Percentiles rank a stretch among this genome's conserved stretches.
These are phyloP conservation scores for Agonopterix subpropinquella DNA, from an alignment of 2,888 invertebrate genomes.

Conservation along the genomic window DNA sequence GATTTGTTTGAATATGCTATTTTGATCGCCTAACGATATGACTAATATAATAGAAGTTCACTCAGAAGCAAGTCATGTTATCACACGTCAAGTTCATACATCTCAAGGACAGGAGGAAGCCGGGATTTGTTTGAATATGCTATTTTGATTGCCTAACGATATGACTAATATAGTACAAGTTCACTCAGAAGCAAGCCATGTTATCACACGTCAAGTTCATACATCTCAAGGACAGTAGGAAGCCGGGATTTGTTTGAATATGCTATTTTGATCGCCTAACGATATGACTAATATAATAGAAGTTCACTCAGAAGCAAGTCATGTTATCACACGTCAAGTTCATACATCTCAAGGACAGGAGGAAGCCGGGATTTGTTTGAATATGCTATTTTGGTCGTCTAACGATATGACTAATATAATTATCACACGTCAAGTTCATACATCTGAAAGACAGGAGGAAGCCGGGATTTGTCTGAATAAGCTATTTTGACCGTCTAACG, in stretches of 20 bases:
- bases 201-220: slow-evolving; percentile 7
- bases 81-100: slow-evolving; percentile 9
- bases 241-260: not conserved
- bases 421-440: slow-evolving; percentile 7
- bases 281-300: too few species aligned
- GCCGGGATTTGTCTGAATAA: too few species aligned
- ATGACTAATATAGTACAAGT: slow-evolving; percentile 1
- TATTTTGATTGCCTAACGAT: too few species aligned
- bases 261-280: too few species aligned
- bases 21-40: too few species aligned
- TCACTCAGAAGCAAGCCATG: slow-evolving; percentile 13
- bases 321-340: slow-evolving; percentile 8
- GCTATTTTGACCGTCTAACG: too few species aligned
- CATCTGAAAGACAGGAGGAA: slow-evolving; percentile 1
- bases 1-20: too few species aligned
- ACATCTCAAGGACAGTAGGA: slow-evolving; percentile 1
- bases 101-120: not conserved
- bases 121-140: too few species aligned
- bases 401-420: too few species aligned
- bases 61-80: slow-evolving; percentile 10
- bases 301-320: slow-evolving; percentile 13
- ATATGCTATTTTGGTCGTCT: too few species aligned
- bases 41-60: slow-evolving; percentile 5
- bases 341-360: slow-evolving; percentile 1
- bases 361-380: not conserved